Evolutionary conservation across 2,797 vertebrate species (phyloP), one percentile per base, ranked within the genome.

Genomic region (Pteropus rufus): DNA sequence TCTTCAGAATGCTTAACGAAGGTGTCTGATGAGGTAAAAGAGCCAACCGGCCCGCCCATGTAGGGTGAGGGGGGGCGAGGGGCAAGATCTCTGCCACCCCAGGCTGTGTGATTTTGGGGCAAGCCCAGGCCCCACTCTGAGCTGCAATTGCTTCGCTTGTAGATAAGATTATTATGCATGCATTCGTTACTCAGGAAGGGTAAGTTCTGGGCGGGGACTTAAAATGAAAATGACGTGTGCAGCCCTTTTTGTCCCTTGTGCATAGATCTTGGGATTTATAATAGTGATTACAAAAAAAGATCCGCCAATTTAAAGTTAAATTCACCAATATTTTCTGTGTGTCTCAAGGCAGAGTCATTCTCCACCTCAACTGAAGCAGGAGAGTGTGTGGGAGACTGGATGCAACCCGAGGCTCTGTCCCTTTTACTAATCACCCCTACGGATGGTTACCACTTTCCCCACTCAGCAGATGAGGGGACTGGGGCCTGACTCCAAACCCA

Each of bases 61-160:
- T 91, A 95, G 93, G 93, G 60, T 93, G 97, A 97, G 93, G 88
- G 70, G 62, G 95, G 97, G 92, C 96, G 88, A 65, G 62, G 95
- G 97, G 92, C 96, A 81, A 86, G 95, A 85, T 86, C 49, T 84
- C 75, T 86, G 97, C 67, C 96, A 96, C 93, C 96, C 95, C 87
- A 94, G 97, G 97, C 97, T 96, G 96, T 92, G 87, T 21, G 85
- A 52, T 31, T 31, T 7, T 4, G 2, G 58, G 24, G 7, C 21
- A 58, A 58, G 34, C 19, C 70, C 0, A 0, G 64, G 41, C 34
- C 83, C 70, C 54, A 18, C 83, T 39, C n/a, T 14, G 46, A 44
- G 41, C 64, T n/a, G 41, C 7, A 0, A 15, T 23, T 24, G 69
- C 89, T 54, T 70, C 39, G 2, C 52, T 49, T 14, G 54, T 10